Evolutionary conservation across 1,140 invertebrate genomes (phyloP), one percentile per base, ranked within the genome.

Genomic region (Papilio polyxenes): DNA sequence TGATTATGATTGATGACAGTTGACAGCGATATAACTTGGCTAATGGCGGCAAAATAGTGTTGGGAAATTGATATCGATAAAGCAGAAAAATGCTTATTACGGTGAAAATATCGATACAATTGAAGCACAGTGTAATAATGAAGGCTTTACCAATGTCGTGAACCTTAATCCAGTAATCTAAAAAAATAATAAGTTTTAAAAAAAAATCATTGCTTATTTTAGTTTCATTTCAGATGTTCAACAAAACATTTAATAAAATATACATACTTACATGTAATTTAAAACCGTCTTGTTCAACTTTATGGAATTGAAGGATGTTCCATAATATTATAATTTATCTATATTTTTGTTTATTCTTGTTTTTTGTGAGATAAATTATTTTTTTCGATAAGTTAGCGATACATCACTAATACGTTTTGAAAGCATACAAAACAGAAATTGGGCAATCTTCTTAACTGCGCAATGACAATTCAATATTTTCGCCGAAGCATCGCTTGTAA

Each of bases 1-100:
- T 85, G 85, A 87, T 87, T 87, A 87, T 87, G 86, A 87, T 87
- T 86, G 86, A 87, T 87, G 86, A 83, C 81, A 81, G 84, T 87
- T 86, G 86, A 87, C 86, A 86, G 85, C 86, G 56, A 80, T 82
- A 81, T 82, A 83, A 85, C 82, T 82, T 81, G 80, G 75, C 86
- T 87, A 87, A 87, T 87, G 86, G 86, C 82, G 78, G 81, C 82
- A 65, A 62, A 82, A 59, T 82, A 86, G 86, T 53, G 85, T 80
- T 75, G 83, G 20, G 40, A 44, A 20, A 3, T 3, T 13, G 10
- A 74, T 75, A 69, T 72, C 59, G 44, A 56, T 82, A 81, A 20
- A 56, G 3, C 23, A 51, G n/a, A 10, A 11, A 59, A 59, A 3
- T 31, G 3, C 77, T 79, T 40, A 80, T 81, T 40, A 3, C 2